Evolutionary conservation across 2,797 vertebrate species (phyloP).

Genomic region (Brotula barbata): DNA sequence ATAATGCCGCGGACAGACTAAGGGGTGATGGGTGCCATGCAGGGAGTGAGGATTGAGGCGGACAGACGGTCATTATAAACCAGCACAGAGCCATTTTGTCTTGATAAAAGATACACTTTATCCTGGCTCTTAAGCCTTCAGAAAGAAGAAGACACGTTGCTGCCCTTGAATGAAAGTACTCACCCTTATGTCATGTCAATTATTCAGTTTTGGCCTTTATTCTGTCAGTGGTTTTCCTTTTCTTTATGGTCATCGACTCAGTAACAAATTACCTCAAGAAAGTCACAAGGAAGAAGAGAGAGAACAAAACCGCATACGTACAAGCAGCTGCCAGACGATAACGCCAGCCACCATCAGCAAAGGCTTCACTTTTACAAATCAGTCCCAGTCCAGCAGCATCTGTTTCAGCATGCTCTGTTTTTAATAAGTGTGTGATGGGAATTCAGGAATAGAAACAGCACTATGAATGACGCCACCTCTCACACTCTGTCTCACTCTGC

Average conservation of each 20-base stretch:
- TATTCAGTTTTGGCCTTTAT: conserved; percentile 46
- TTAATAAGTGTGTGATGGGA: too few species aligned
- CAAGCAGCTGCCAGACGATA: too few species aligned
- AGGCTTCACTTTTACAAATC: too few species aligned
- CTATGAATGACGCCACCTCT: too few species aligned
- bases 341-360: too few species aligned
- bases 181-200: conserved; percentile 39
- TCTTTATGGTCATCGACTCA: conserved; percentile 37
- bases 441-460: too few species aligned
- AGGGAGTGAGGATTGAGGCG: conserved; percentile 7
- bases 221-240: conserved; percentile 39
- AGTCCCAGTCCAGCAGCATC: too few species aligned
- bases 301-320: too few species aligned
- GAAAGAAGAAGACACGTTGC: conserved; percentile 32
- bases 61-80: conserved; percentile 42
- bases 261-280: conserved; percentile 44
- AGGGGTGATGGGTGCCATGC: conserved; percentile 1
- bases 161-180: conserved; percentile 50
- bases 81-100: conserved; percentile 36
- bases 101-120: conserved; percentile 47
- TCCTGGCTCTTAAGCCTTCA: conserved; percentile 44
- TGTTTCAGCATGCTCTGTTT: too few species aligned
- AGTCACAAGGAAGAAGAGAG: too few species aligned
- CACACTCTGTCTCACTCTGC: conserved; percentile 3
- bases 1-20: conserved; percentile 19